These are phyloP conservation scores for Drosophila trapezifrons DNA, from an alignment of 1,140 invertebrate genomes.

Conservation along the genomic window DNA sequence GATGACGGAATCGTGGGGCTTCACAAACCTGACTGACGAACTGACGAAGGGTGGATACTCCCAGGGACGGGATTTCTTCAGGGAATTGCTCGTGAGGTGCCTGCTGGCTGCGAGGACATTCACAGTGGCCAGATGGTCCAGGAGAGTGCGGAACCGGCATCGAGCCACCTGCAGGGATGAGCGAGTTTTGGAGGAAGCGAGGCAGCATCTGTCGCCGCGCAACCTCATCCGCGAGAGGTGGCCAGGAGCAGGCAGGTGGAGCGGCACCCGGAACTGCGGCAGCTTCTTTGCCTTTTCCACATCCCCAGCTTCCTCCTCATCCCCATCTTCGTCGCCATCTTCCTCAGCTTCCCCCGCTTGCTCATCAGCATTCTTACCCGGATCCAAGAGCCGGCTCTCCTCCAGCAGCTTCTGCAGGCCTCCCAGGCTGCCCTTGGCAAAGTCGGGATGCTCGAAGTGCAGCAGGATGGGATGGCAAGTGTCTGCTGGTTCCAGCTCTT, in stretches of 20 bases:
- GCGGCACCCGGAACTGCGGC: background rate
- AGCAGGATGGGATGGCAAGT: background rate
- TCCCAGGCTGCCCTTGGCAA: conserved; percentile 2
- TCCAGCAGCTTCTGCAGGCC: conserved; percentile 2
- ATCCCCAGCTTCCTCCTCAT: background rate
- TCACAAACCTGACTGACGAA: conserved; percentile 18
- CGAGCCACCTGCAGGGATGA: conserved; percentile 46
- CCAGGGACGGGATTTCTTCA: background rate
- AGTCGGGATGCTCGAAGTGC: conserved; percentile 28
- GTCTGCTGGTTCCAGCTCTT: too few species aligned
- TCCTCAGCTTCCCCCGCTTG: background rate
- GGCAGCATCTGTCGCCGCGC: conserved; percentile 16
- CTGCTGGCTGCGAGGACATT: conserved; percentile 8
- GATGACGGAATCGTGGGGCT: conserved; percentile 49
- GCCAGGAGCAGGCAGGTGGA: background rate
- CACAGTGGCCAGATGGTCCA: conserved; percentile 29
- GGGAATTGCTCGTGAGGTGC: too few species aligned
- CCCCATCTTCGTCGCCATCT: too few species aligned
- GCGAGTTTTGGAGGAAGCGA: background rate
- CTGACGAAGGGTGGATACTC: background rate
- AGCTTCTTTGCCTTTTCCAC: background rate
- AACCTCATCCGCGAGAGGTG: conserved; percentile 4
- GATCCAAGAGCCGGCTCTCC: background rate
- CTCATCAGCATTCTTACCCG: background rate
- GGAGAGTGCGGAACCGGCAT: conserved; percentile 20